Evolutionary conservation across 2,888 invertebrate species (phyloP), one percentile per base, ranked within the genome.

Genomic region (Neoscelio sp.): DNA sequence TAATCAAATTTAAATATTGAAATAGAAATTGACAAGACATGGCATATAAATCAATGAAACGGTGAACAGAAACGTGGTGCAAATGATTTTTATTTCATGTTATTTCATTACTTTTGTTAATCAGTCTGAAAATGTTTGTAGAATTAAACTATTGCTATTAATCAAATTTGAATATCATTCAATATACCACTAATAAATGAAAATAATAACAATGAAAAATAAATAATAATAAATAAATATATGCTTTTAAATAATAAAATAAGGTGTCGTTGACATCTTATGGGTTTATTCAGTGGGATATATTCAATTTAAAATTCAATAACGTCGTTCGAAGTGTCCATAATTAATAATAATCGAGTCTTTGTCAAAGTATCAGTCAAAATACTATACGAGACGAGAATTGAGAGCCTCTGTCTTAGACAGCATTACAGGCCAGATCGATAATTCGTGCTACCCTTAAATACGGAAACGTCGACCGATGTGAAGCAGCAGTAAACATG

Each of bases 351-450:
- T 18, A 42, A 18, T 26, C n/a, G n/a, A n/a, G n/a, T 10, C 1
- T 33, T 20, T 23, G 17, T 44, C 12, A 18, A 65, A 4, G 8
- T 2, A 28, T 33, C 23, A 60, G 42, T 42, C 12, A 44, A 64
- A 68, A 46, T 44, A 65, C 46, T 28, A 64, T 54, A 73, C 68
- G 62, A 52, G 64, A 33, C 10, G 54, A 38, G 76, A 60, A 73
- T 83, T 88, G 88, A 87, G 87, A 85, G 82, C 84, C 88, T 73
- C 86, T 85, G 86, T 80, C 83, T 85, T 84, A 83, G 87, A 87
- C 85, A 86, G 87, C 85, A 85, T 85, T 85, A 85, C 85, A 84
- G 82, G 78, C 74, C 87, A 87, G 85, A 88, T 88, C 88, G 87
- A 88, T 88, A 87, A 85, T 82, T 83, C 80, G 83, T 83, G 81